These are phyloP conservation scores for Porites australiensis DNA, from an alignment of 64 coral and sea anemone species.

Conservation along the genomic window DNA sequence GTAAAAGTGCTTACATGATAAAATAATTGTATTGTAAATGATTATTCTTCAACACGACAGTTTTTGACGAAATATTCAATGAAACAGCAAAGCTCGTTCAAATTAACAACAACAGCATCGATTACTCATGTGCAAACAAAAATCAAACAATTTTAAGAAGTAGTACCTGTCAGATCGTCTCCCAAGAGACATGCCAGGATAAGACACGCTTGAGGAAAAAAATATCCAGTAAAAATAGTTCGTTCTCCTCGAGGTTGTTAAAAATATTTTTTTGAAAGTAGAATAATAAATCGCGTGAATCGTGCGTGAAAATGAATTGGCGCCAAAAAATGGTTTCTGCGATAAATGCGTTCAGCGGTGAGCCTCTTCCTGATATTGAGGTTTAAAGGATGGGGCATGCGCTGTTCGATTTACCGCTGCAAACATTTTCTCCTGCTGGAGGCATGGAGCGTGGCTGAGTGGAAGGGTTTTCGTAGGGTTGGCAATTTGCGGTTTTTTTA, in stretches of 20 bases:
- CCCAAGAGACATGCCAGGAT: constrained; percentile 78
- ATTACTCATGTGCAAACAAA: not conserved
- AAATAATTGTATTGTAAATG: not conserved
- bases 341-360: not conserved
- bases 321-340: constrained; percentile 27
- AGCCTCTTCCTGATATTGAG: not conserved
- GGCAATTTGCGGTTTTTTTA: too few species aligned
- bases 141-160: not conserved
- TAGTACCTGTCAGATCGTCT: constrained; percentile 84
- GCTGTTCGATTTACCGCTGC: not conserved
- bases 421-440: too few species aligned
- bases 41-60: not conserved
- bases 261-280: not conserved
- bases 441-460: too few species aligned
- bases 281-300: not conserved
- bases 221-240: not conserved
- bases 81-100: not conserved
- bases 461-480: too few species aligned
- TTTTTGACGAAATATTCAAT: not conserved
- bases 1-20: not conserved
- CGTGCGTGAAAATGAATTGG: constrained; percentile 2
- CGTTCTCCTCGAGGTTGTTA: not conserved
- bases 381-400: not conserved
- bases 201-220: constrained; percentile 39
- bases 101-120: too few species aligned